A percentile compares a stretch with the other conserved stretches of the same genome.
These are phyloP conservation scores for Ooceraea biroi DNA, from an alignment of 1,140 invertebrate genomes.

Conservation along the genomic window DNA sequence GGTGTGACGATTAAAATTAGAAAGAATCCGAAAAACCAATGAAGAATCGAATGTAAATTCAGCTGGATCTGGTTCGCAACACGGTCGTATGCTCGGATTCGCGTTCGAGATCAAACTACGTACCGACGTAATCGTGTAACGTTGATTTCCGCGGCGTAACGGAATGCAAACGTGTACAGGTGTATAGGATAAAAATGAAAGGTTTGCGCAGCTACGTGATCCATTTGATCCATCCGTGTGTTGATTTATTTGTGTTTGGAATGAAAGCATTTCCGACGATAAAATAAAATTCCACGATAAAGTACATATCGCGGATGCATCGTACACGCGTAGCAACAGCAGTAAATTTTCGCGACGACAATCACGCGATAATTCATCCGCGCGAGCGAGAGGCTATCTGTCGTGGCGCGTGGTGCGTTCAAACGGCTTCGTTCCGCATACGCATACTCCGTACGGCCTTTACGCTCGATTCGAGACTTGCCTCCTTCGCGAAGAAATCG, in stretches of 20 bases:
- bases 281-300: slow-evolving; percentile 54
- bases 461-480: too few species aligned
- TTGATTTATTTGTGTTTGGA: slow-evolving; percentile 60
- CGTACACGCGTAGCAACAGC: neutral
- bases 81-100: slow-evolving; percentile 6
- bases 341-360: slow-evolving; percentile 40
- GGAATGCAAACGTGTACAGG: slow-evolving; percentile 57
- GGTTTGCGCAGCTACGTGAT: slow-evolving; percentile 41
- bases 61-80: neutral
- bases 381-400: too few species aligned
- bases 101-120: slow-evolving; percentile 32
- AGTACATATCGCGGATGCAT: slow-evolving; percentile 36
- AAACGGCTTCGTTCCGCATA: neutral
- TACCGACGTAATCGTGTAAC: slow-evolving; percentile 36
- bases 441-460: too few species aligned
- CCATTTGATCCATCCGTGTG: slow-evolving; percentile 33
- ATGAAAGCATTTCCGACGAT: slow-evolving; percentile 52
- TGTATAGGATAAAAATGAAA: slow-evolving; percentile 47
- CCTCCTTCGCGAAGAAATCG: neutral
- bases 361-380: slow-evolving; percentile 47
- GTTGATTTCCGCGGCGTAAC: slow-evolving; percentile 36
- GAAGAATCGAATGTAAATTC: slow-evolving; percentile 13
- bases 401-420: too few species aligned
- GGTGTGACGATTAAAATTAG: too few species aligned
- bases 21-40: slow-evolving; percentile 1